phyloP scores from a whole-genome alignment of 2,888 invertebrate species.

The Polydrusus pterygomalis region DNA sequence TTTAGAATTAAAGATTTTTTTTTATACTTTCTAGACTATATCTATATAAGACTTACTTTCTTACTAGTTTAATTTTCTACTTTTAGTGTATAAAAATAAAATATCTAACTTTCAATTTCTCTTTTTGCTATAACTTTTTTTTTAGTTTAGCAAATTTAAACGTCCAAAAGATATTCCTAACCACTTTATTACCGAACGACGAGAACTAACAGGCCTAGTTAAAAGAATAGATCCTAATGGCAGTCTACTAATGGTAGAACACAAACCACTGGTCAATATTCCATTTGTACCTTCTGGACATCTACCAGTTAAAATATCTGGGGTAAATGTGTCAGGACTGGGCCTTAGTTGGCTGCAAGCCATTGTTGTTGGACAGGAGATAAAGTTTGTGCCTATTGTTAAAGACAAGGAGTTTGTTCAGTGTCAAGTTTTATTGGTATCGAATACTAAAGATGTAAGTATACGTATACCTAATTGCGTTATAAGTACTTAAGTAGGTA shows the following conservation, averaged over 20 bases:
- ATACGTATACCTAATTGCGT: too few species aligned
- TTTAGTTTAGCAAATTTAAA: constrained; percentile 70
- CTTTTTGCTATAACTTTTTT: constrained; percentile 25
- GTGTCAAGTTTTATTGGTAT: constrained; percentile 70
- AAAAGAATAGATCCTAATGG: constrained; percentile 70
- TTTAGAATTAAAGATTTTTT: neutral
- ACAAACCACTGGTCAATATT: constrained; percentile 68
- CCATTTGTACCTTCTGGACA: constrained; percentile 64
- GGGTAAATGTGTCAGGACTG: constrained; percentile 72
- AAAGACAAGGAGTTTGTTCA: constrained; percentile 71
- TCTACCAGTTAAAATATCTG: constrained; percentile 75
- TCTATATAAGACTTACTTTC: neutral
- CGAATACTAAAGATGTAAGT: constrained; percentile 65
- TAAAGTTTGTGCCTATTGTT: constrained; percentile 70
- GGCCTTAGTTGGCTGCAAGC: constrained; percentile 73
- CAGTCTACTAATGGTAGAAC: constrained; percentile 69
- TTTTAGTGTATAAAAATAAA: neutral
- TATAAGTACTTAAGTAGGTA: too few species aligned
- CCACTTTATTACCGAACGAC: constrained; percentile 67
- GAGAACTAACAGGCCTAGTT: constrained; percentile 69
- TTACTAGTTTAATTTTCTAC: neutral
- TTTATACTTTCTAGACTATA: too few species aligned
- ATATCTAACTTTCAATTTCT: too few species aligned
- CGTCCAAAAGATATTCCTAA: constrained; percentile 70
- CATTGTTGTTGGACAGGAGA: constrained; percentile 68